Conservation (phyloP, 2,113 vertebrate genomes). For the Malurus alboscapulatus region DNA sequence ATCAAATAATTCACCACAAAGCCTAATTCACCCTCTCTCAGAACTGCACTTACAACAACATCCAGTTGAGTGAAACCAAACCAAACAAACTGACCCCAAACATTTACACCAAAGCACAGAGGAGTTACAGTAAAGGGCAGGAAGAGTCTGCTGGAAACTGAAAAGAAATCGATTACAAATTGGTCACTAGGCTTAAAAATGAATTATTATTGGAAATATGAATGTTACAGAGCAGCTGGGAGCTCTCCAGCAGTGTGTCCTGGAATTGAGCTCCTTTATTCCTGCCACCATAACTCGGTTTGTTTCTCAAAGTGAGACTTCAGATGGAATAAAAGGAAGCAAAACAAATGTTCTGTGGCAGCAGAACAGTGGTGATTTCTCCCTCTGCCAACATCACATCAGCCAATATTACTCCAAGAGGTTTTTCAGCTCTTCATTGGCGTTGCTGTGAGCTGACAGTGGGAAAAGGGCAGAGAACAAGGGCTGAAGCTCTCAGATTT, state of each 20-base stretch:
- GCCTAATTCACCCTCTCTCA: background rate
- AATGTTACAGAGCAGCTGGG: background rate
- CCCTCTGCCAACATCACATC: slow-evolving; percentile 14
- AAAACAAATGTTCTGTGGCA: slow-evolving; percentile 14
- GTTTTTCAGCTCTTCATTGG: background rate
- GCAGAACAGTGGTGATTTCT: slow-evolving; percentile 18
- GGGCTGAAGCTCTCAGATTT: background rate
- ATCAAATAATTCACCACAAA: background rate
- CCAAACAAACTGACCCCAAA: background rate
- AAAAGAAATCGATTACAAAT: background rate
- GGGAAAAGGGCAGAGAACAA: slow-evolving; percentile 2
- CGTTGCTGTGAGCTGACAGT: background rate
- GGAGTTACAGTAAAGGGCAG: background rate
- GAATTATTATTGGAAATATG: background rate
- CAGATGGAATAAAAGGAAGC: slow-evolving; percentile 34
- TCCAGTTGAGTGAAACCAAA: background rate
- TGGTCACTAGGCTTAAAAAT: background rate
- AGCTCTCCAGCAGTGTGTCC: background rate
- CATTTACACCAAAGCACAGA: background rate
- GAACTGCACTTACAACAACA: background rate
- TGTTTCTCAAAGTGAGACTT: slow-evolving; percentile 25
- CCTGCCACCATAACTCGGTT: background rate
- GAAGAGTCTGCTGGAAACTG: background rate
- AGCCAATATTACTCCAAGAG: background rate
- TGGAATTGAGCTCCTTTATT: background rate